phyloP scores from a whole-genome alignment of 2,113 vertebrate species.

The Etheostoma spectabile region DNA sequence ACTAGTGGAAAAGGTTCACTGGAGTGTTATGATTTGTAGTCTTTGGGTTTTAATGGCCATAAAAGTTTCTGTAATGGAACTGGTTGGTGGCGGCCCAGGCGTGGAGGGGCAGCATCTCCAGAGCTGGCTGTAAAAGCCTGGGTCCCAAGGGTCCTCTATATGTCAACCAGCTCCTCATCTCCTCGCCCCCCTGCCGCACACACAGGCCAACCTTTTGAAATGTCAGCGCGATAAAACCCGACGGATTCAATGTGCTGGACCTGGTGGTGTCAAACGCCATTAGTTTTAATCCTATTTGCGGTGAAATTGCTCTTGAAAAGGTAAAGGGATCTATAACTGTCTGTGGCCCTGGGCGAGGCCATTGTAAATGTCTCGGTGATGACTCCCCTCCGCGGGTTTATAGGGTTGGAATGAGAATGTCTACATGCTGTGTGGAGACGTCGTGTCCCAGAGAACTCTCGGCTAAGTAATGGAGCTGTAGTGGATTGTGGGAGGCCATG shows the following conservation, averaged over 20 bases:
- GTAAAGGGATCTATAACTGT: conserved; percentile 81
- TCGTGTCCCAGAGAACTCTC: conserved; percentile 47
- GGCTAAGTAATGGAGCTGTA: conserved; percentile 68
- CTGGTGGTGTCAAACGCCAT: conserved; percentile 82
- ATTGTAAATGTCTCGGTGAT: conserved; percentile 74
- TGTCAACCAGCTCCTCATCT: conserved; percentile 74
- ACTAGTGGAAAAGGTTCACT: conserved; percentile 36
- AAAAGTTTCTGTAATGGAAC: conserved; percentile 72
- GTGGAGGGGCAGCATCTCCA: conserved; percentile 31
- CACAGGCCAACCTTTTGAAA: conserved; percentile 84
- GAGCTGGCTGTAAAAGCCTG: conserved; percentile 72
- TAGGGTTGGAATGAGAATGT: conserved; percentile 59
- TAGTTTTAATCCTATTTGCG: conserved; percentile 85
- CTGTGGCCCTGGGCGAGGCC: conserved; percentile 46
- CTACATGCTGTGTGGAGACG: conserved; percentile 55
- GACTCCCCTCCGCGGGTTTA: conserved; percentile 66
- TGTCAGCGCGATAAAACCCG: conserved; percentile 82
- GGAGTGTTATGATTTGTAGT: conserved; percentile 69
- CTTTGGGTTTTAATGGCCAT: conserved; percentile 68
- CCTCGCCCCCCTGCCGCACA: conserved; percentile 49
- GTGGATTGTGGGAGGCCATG: conserved; percentile 58
- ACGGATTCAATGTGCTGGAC: conserved; percentile 77
- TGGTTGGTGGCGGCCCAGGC: conserved; percentile 24
- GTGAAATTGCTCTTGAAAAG: conserved; percentile 83
- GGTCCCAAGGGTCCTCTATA: conserved; percentile 65